Conservation (phyloP, 2,888 invertebrate genomes). For the Entomobrya proxima region DNA sequence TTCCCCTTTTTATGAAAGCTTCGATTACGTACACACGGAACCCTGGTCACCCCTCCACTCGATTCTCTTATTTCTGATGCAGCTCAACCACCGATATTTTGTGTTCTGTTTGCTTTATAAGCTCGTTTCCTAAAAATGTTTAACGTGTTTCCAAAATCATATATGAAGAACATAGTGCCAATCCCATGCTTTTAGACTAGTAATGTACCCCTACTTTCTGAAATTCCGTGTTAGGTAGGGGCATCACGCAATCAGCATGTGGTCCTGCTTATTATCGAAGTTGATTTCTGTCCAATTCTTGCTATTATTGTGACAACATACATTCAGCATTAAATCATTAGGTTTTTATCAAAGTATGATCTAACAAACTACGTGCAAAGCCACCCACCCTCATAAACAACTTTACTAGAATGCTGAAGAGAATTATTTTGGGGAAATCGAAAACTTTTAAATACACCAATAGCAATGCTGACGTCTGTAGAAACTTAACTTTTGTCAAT, state of each 20-base stretch:
- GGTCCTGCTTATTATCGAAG: constrained; percentile 52
- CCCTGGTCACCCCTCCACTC: too few species aligned
- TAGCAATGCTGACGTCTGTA: neutral
- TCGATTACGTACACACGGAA: neutral
- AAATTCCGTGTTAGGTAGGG: constrained; percentile 37
- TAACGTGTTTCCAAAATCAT: too few species aligned
- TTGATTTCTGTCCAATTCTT: constrained; percentile 34
- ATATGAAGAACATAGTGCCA: too few species aligned
- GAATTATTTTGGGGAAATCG: neutral
- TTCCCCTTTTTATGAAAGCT: too few species aligned
- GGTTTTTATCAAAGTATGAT: constrained; percentile 11
- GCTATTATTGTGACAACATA: constrained; percentile 17
- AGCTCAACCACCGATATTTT: too few species aligned
- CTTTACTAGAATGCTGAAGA: neutral
- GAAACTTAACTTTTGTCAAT: neutral
- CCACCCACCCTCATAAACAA: neutral
- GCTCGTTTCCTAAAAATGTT: too few species aligned
- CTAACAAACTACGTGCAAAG: neutral
- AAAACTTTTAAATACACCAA: neutral
- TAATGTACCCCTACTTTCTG: constrained; percentile 23
- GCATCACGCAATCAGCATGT: constrained; percentile 40
- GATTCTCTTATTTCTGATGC: too few species aligned
- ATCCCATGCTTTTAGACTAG: too few species aligned
- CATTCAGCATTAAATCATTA: constrained; percentile 22
- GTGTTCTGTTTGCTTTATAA: too few species aligned